A percentile compares a stretch with the other conserved stretches of the same genome.
These are phyloP conservation scores for Vulpes vulpes DNA, from an alignment of 2,113 vertebrate genomes.

Conservation along the genomic window DNA sequence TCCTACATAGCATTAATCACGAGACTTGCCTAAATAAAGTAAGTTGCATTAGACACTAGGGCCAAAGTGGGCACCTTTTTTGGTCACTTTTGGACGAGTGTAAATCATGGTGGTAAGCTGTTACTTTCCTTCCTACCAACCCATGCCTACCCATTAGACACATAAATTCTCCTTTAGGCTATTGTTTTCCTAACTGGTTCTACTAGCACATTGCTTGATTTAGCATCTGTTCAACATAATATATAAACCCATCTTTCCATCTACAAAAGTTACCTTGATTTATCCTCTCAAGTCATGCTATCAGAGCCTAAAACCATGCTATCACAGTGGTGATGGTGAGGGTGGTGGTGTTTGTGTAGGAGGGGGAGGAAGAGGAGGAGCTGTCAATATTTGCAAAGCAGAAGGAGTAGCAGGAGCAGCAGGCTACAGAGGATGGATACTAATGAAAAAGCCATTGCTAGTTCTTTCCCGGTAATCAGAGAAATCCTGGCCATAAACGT, in stretches of 20 bases:
- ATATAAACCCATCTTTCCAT: not conserved
- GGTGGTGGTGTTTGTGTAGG: fast-evolving
- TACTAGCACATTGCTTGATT: not conserved
- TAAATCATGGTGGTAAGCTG: not conserved
- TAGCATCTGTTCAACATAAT: not conserved
- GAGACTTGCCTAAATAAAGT: not conserved
- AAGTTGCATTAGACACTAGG: not conserved
- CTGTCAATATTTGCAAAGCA: not conserved
- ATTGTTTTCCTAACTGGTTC: not conserved
- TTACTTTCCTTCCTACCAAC: not conserved
- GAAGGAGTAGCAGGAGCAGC: not conserved
- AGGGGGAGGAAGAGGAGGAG: not conserved
- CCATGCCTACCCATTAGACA: not conserved
- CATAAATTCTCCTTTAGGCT: not conserved
- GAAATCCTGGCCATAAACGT: not conserved
- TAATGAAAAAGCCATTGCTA: not conserved
- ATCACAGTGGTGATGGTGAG: not conserved
- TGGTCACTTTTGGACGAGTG: not conserved
- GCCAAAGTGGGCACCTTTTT: not conserved
- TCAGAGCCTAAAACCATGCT: not conserved
- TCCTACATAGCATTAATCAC: not conserved
- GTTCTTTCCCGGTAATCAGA: not conserved
- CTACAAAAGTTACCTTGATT: not conserved
- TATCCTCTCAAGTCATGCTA: not conserved
- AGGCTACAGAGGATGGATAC: not conserved